Conservation (phyloP, 2,888 invertebrate species). For the Pterostichus madidus region DNA sequence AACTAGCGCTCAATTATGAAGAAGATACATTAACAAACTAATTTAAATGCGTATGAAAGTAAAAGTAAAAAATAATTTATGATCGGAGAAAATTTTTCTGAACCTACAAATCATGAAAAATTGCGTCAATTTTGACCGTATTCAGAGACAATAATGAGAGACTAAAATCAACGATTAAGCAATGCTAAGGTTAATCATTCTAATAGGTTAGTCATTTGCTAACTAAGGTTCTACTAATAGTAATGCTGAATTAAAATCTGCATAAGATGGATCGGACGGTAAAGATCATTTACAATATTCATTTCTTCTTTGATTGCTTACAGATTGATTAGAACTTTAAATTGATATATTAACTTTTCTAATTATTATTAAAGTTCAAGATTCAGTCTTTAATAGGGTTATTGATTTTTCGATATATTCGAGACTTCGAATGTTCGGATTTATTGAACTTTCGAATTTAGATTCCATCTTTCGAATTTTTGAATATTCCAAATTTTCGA, state of each 20-base stretch:
- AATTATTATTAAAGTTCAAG: too few relatives aligned
- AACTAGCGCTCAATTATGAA: conserved; percentile 44
- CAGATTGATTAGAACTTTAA: too few relatives aligned
- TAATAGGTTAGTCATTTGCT: conserved; percentile 59
- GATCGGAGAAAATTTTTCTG: conserved; percentile 35
- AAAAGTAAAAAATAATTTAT: conserved; percentile 61
- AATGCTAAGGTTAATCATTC: conserved; percentile 50
- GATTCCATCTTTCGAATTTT: too few relatives aligned
- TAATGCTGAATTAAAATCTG: background rate
- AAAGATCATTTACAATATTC: background rate
- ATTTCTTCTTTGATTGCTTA: too few relatives aligned
- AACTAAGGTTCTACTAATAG: background rate
- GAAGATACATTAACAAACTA: conserved; percentile 39
- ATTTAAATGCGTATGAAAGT: conserved; percentile 61
- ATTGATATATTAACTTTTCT: too few relatives aligned
- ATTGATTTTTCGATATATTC: too few relatives aligned
- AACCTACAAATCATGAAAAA: conserved; percentile 45
- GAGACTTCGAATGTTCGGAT: too few relatives aligned
- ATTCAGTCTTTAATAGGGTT: too few relatives aligned
- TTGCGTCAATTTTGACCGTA: conserved; percentile 61
- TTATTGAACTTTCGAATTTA: too few relatives aligned
- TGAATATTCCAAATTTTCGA: too few relatives aligned
- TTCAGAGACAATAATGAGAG: conserved; percentile 60
- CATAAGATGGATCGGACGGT: background rate
- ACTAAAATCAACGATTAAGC: conserved; percentile 35